Conservation (phyloP, 2,797 vertebrate genomes). For the Sphaeramia orbicularis region DNA sequence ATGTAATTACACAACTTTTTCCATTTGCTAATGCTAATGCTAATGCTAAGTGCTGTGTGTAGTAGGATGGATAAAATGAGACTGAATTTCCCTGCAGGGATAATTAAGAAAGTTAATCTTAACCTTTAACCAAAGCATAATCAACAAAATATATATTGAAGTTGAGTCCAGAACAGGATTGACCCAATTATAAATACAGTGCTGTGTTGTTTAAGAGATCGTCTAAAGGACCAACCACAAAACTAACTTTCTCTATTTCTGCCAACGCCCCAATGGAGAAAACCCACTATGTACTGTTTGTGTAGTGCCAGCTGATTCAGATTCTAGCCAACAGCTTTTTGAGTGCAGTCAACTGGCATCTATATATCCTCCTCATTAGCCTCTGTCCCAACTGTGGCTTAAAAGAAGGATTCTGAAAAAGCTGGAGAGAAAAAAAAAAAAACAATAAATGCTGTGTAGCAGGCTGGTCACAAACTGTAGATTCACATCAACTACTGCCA, state of each 20-base stretch:
- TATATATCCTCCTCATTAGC: neutral
- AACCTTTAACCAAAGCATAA: no score
- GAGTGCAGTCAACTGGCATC: neutral
- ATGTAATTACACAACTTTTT: no score
- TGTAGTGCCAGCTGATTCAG: slow-evolving; percentile 18
- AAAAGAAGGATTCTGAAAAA: slow-evolving; percentile 3
- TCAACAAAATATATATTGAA: no score
- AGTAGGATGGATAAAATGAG: no score
- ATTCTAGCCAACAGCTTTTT: slow-evolving; percentile 1
- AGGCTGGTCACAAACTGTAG: neutral
- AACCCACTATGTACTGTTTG: slow-evolving; percentile 4
- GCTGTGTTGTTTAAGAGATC: no score
- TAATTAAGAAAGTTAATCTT: no score
- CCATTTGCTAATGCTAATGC: no score
- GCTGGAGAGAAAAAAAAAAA: neutral
- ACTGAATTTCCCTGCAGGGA: no score
- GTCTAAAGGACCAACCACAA: neutral
- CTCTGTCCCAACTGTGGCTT: neutral
- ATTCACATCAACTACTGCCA: slow-evolving; percentile 4
- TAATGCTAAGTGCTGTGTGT: no score
- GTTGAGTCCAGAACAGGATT: no score
- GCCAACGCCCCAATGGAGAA: neutral
- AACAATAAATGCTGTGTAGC: slow-evolving; percentile 12
- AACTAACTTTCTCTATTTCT: neutral
- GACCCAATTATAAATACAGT: no score